Evolutionary conservation across 2,113 vertebrate species (phyloP), one percentile per base, ranked within the genome.

Genomic region (Cyprinodon tularosa): DNA sequence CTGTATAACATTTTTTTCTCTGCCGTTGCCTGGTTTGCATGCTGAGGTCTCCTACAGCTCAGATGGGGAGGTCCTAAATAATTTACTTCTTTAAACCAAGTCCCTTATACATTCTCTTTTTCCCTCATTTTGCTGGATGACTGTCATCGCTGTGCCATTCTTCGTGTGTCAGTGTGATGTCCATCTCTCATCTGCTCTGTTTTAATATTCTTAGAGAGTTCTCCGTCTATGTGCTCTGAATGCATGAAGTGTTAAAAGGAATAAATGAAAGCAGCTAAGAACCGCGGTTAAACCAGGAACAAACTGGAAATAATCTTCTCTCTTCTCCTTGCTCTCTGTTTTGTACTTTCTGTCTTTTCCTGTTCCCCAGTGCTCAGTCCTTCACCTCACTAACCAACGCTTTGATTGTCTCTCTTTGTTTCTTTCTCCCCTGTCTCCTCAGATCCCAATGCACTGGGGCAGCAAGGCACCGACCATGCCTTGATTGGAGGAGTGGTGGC

Each of bases 401-500:
- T 47, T 63, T 86, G 65, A 81, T 81, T 71, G 62, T 17, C 53
- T 76, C 53, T 71, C 45, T 84, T 72, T 85, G 50, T 80, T 38
- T 77, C 45, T 71, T 66, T 68, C 82, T 86, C 84, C 29, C 10
- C 78, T 88, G 63, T 85, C 45, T 63, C 80, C 76, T 68, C 84
- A 99, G 98, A 99, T 95, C 98, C 98, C 78, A 98, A 98, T 68
- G 96, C 96, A 72, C 87, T 97, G 90, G 96, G 95, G 76, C 96
- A 95, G 88, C 94, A 95, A 0, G 96, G 95, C 77, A 96, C 98
- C 63, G 98, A 99, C 87, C 98, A 99, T 0, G 98, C 98, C 68
- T 92, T 99, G 91, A 99, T 99, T 91, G 98, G 98, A 88, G 98
- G 98, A 88, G 96, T 99, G 86, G 98, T 99, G 90, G 98, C 98